Base-by-base conservation (phyloP, 2,113 vertebrate species). In the Misgurnus anguillicaudatus region DNA sequence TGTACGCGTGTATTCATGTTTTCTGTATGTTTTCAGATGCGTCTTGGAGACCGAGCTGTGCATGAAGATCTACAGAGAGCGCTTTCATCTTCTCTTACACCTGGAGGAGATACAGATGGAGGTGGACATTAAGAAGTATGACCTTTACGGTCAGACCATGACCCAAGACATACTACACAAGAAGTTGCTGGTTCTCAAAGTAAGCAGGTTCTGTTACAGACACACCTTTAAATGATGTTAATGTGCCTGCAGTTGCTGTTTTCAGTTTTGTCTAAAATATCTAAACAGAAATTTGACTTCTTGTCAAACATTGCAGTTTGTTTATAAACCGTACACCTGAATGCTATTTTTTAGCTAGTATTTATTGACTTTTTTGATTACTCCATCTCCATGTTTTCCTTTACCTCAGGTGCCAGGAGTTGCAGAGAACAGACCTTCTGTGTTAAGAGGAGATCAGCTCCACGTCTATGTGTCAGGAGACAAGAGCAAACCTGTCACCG, bases 91-190 rank as follows among this genome's bases (percentile, higher is more conserved):
- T 61, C 91, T 98, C 78, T 91, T 98, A 31, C 89, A 98, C 87
- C 88, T 98, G 80, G 96, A 99, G 78, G 97, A 99, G 88, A 91
- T 96, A 66, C 95, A 97, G 89, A 96, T 96, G 95, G 95, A 96
- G 77, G 90, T 88, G 63, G 95, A 98, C 82, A 96, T 97, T 86
- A 87, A 89, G 16, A 93, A 91, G 81, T 98, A 96, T 0, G 92
- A 96, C 90, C 87, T 96, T 87, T 79, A 82, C 47, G 81, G 87
- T 0, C 90, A 93, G 73, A 78, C 88, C 79, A 95, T 99, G 95
- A 90, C 80, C 69, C 79, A 21, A 69, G 93, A 97, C 78, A 68
- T 47, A 2, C 19, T 5, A 9, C 88, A 89, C 38, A 86, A 81
- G 42, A 81, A 13, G 0, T 90, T 98, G 31, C 92, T 98, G 64